Base-by-base conservation (phyloP, 1,140 invertebrate species). In the Palaemon carinicauda region DNA sequence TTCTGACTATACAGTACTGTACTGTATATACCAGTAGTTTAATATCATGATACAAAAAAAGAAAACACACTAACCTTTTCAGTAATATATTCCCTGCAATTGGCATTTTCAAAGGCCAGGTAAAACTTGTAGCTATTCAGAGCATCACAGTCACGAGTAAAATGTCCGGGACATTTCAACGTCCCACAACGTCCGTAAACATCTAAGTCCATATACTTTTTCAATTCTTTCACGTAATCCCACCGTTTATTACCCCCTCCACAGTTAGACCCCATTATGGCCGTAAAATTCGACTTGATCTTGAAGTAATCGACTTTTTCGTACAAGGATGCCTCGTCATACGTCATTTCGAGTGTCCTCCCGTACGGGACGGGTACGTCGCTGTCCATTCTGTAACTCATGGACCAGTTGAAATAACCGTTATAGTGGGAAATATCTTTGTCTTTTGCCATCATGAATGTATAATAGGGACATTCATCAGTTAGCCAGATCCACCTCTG, bases 91-190 rank as follows among this genome's bases (percentile, higher is more conserved):
- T 95, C 93, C n/a, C 91, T 91, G 85, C 95, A 96, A 84, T 93
- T 93, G 0, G 94, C 93, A 90, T 96, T 96, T 91, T 96, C 96
- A 84, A 96, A 94, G 0, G 95, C 93, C 41, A 96, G 90, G 90
- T 96, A 96, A 90, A 96, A 96, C 88, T 95, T 93, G 90, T 96
- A 96, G 0, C 91, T 74, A 2, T 92, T 89, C 12, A 95, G 90
- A 17, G 90, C 74, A 1, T 91, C 88, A 88, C 95, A 96, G 88
- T 95, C 94, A 0, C 87, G 88, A 75, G 87, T 90, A 81, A 94
- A 94, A 89, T 94, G 93, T 21, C 94, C 93, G 0, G 94, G 93
- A 90, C 95, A 90, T 89, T 85, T 91, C 90, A 90, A 90, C 1
- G 89, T 89, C 0, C 92, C 92, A 89, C 94, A 94, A 2, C 88